Base-by-base conservation (phyloP, 2,888 invertebrate genomes). In the Anodontia alba region DNA sequence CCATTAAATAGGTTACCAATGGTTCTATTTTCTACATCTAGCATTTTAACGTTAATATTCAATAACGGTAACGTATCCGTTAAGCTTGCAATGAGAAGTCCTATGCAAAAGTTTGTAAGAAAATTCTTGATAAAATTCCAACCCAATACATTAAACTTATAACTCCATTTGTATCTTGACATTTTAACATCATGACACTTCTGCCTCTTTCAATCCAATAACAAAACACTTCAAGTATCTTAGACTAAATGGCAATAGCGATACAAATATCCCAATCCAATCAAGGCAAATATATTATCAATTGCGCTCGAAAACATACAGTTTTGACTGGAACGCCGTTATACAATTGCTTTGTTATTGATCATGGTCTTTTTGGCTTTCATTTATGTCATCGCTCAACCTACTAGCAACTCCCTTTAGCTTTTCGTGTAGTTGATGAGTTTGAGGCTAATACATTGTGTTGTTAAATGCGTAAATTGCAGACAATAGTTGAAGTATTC, bases 141-240 rank as follows among this genome's bases (percentile, higher is more conserved):
- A 8, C 33, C 33, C 62, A 33, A 23, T 33, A 62, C 7, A 62
- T 62, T 62, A 33, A 62, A 33, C 33, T 33, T 62, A 62, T 20
- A 62, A 62, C 29, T 62, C 62, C 62, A 33, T 62, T 62, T 62
- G 29, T 62, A 62, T 62, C 62, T 62, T 62, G 62, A 62, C 62
- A 62, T 62, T 20, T 62, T 62, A 62, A 62, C 62, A 62, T 62
- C 33, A 23, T 62, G 62, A 31, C 17, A 33, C 62, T 20, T 33
- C 62, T 62, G 62, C 33, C 62, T 3, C 62, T 62, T 62, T 10
- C 62, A 33, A 33, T 62, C 62, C 62, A 62, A 62, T 62, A 62
- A 33, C 62, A 33, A 33, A 62, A 62, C 62, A 62, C 62, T 62
- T 62, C 33, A 62, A 62, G 62, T 62, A 33, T 33, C 62, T 62